These are phyloP conservation scores for Frieseomelitta varia DNA, from an alignment of 1,140 invertebrate genomes.

Conservation along the genomic window DNA sequence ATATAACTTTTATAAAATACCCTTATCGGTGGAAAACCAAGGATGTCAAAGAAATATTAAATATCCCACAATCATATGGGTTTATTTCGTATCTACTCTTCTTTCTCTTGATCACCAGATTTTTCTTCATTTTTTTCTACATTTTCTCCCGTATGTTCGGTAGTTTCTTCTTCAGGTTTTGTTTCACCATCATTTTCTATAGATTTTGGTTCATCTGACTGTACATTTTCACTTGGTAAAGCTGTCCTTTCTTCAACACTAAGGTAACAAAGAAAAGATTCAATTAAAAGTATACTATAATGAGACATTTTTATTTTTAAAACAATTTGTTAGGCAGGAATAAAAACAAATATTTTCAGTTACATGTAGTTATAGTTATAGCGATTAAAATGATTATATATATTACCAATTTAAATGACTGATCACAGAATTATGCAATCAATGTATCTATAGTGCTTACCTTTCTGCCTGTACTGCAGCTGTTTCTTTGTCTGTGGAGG, in stretches of 20 bases:
- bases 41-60: constrained; percentile 58
- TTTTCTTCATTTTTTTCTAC: constrained; percentile 78
- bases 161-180: constrained; percentile 72
- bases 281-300: background rate
- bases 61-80: constrained; percentile 57
- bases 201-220: constrained; percentile 67
- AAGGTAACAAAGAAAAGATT: constrained; percentile 4
- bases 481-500: constrained; percentile 80
- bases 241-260: constrained; percentile 71
- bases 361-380: constrained; percentile 6
- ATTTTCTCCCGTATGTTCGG: constrained; percentile 72
- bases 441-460: constrained; percentile 66
- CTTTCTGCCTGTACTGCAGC: constrained; percentile 71
- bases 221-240: constrained; percentile 62
- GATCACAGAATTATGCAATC: constrained; percentile 50
- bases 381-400: too few relatives aligned
- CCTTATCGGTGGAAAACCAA: constrained; percentile 70
- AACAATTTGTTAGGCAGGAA: background rate
- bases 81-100: constrained; percentile 75
- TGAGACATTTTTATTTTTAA: constrained; percentile 23
- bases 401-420: constrained; percentile 34
- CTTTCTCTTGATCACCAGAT: constrained; percentile 78
- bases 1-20: constrained; percentile 66
- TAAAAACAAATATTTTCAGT: background rate
- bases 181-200: constrained; percentile 72